A percentile compares a stretch with the other conserved stretches of the same genome.
Conservation (phyloP, 2,888 invertebrate species). For the Apocheima hispidaria region DNA sequence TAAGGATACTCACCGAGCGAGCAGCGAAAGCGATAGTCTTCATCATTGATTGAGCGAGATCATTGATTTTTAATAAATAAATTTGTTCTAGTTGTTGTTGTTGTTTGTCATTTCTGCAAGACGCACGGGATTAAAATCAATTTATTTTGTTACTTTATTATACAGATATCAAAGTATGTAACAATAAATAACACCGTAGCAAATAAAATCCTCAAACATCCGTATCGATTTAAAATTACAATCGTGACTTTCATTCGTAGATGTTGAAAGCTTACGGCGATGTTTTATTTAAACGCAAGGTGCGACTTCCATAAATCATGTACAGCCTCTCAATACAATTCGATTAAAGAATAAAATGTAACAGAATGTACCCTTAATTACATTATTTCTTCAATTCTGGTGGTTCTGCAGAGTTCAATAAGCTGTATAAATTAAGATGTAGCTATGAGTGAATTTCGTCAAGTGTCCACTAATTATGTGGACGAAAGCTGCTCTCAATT, state of each 20-base stretch:
- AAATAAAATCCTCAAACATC: conserved; percentile 58
- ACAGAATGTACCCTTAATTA: conserved; percentile 75
- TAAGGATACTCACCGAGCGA: too few species aligned
- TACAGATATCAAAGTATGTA: conserved; percentile 52
- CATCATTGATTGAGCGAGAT: too few species aligned
- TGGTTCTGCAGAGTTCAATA: conserved; percentile 41
- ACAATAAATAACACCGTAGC: conserved; percentile 49
- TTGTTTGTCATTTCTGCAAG: not conserved
- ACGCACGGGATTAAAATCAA: not conserved
- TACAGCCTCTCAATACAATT: conserved; percentile 73
- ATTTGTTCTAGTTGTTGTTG: not conserved
- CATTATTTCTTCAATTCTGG: conserved; percentile 45
- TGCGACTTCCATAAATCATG: conserved; percentile 80
- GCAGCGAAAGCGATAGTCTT: too few species aligned
- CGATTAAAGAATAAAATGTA: conserved; percentile 75
- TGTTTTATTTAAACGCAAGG: conserved; percentile 80
- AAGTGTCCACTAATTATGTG: conserved; percentile 63
- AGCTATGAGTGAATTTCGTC: conserved; percentile 23
- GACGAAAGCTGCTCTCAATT: conserved; percentile 62
- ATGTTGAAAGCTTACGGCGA: conserved; percentile 82
- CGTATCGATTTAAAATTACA: conserved; percentile 82
- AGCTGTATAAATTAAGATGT: conserved; percentile 36
- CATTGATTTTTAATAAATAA: too few species aligned
- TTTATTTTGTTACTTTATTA: conserved; percentile 7
- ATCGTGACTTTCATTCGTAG: conserved; percentile 82